Evolutionary conservation across 2,888 invertebrate species (phyloP), one percentile per base, ranked within the genome.

Genomic region (Baronia brevicornis): DNA sequence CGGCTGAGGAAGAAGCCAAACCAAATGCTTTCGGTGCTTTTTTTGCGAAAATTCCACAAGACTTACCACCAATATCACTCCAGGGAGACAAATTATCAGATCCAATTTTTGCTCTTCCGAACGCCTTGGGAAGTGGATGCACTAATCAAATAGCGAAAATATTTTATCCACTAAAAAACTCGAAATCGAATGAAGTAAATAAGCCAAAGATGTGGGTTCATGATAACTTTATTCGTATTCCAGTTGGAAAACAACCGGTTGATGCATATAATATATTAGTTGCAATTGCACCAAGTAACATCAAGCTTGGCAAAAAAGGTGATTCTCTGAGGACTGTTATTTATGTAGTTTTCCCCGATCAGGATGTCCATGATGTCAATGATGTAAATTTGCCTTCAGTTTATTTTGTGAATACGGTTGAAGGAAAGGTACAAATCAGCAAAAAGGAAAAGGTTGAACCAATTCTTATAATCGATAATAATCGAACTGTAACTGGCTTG

Each of bases 401-500:
- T 28, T 80, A 69, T 43, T 82, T 82, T 34, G 66, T 79, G 0
- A 67, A 52, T 17, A 60, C 57, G 36, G 39, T 30, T 1, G 35
- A 44, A 3, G 46, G 26, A 4, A 43, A 44, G 15, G 32, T 44
- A 9, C 38, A 49, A 25, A 26, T 40, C 0, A 30, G 33, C 5
- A 60, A 52, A 19, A 60, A 49, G 17, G 39, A 48, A 9, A 41
- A 44, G 7, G 33, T 46, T 1, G 70, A 74, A 20, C 73, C 74
- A 0, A 43, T 80, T 34, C 30, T 77, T 3, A 54, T 80, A 3
- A 44, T 82, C 4, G 63, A 80, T 34, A 72, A 43, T 41, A 80
- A 80, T 30, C 58, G 82, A 15, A 79, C 73, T 0, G 73, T 79
- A 0, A 79, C 82, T 0, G 68, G 72, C 2, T 24, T 79, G 6